Base-by-base conservation (phyloP, 2,888 invertebrate species). In the Cryptophagus acutangulus region DNA sequence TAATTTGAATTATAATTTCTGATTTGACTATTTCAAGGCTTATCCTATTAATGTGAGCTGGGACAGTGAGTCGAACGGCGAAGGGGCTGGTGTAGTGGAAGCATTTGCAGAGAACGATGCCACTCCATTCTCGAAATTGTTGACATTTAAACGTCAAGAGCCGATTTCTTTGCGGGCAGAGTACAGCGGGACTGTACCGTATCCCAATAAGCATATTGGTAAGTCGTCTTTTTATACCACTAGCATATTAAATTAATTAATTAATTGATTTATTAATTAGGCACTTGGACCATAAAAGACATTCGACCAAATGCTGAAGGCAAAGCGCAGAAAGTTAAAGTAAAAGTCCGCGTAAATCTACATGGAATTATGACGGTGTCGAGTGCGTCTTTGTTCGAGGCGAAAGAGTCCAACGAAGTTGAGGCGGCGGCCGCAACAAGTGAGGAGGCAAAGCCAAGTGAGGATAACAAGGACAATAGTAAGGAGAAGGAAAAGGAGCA, bases 271-370 rank as follows among this genome's bases (percentile, higher is more conserved):
- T 26, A n/a, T 3, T n/a, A 6, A 6, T 3, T 26, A 84, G 86
- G 85, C 51, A 75, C 78, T 42, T 91, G 87, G 79, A 72, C 77
- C 33, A 81, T 92, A 44, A 82, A 81, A 59, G 87, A 90, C 61
- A 80, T 97, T 3, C 84, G 84, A 55, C 89, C 96, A 2, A 87
- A 84, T 17, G 70, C 86, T 1, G 89, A 89, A 47, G 94, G 94
- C 17, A 92, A 92, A 60, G 81, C 86, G n/a, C 87, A 91, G 49
- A 96, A 94, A 70, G 86, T 97, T 1, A 96, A 96, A 72, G 85
- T 99, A 2, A 97, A 96, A 74, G 91, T 93, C 3, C 80, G 95
- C 55, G 78, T 99, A 38, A 95, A 96, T 73, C 77, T 88, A 35
- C 87, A 99, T 67, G 97, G 99, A 36, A 84, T 96, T 45, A 84